Percentiles rank a stretch among this genome's conserved stretches.
These are phyloP conservation scores for Furcifer pardalis DNA, from an alignment of 2,797 vertebrate species.

Conservation along the genomic window DNA sequence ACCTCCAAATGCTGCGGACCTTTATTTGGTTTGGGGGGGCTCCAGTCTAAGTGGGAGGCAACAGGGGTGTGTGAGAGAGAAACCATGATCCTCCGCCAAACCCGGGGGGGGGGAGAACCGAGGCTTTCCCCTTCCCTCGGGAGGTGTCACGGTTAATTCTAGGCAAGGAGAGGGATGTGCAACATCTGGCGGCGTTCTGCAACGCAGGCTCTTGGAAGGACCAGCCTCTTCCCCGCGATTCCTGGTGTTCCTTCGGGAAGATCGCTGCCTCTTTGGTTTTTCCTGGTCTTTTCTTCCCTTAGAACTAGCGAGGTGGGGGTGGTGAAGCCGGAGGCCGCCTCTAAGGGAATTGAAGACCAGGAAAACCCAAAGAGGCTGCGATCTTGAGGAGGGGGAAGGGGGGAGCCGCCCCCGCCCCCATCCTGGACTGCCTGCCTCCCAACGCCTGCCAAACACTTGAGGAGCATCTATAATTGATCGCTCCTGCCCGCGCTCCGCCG, in stretches of 20 bases:
- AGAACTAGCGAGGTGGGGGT: neutral
- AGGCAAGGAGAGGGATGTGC: neutral
- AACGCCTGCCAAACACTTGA: conserved; percentile 68
- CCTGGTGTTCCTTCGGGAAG: neutral
- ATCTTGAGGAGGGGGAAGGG: too few species aligned
- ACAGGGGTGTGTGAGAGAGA: neutral
- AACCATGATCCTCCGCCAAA: neutral
- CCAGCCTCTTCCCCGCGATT: too few species aligned
- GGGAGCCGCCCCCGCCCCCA: too few species aligned
- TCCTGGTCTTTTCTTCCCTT: neutral
- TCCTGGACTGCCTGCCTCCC: conserved; percentile 32
- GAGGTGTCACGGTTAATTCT: neutral
- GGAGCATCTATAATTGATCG: conserved; percentile 80
- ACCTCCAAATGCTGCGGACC: neutral
- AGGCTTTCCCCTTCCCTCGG: neutral
- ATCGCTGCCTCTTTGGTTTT: too few species aligned
- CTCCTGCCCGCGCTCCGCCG: conserved; percentile 71
- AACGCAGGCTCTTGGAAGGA: neutral
- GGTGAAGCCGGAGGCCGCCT: too few species aligned
- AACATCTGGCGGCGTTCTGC: neutral
- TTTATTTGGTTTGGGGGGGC: neutral
- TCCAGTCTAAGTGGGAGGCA: neutral
- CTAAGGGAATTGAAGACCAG: too few species aligned
- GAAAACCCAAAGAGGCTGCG: too few species aligned
- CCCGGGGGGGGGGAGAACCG: neutral